These are phyloP conservation scores for Schizotus pectinicornis DNA, from an alignment of 2,888 invertebrate species.

Conservation along the genomic window DNA sequence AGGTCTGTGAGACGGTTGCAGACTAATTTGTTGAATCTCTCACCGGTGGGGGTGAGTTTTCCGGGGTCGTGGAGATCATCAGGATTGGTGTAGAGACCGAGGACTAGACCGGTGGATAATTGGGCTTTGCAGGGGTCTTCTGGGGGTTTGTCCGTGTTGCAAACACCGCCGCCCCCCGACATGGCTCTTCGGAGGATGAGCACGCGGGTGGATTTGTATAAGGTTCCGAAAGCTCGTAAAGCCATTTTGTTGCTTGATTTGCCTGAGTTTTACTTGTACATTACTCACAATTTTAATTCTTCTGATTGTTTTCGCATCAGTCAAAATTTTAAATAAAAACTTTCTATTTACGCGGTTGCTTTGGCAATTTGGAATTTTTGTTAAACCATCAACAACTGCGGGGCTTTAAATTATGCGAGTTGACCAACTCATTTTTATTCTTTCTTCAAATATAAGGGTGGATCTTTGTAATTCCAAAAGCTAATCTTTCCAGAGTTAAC, in stretches of 20 bases:
- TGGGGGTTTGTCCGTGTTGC: conserved; percentile 13
- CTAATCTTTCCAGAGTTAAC: no score
- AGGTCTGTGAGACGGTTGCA: conserved; percentile 65
- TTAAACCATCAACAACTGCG: conserved; percentile 8
- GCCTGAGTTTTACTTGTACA: conserved; percentile 17
- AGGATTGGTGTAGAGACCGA: conserved; percentile 68
- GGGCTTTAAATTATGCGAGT: no score
- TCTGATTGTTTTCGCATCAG: conserved; percentile 16
- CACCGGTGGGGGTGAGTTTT: conserved; percentile 67
- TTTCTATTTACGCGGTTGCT: conserved; percentile 35
- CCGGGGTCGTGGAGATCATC: conserved; percentile 64
- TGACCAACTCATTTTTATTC: no score
- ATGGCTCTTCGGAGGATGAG: not conserved
- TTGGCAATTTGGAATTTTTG: conserved; percentile 31
- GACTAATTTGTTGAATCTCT: conserved; percentile 64
- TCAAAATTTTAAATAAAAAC: conserved; percentile 30
- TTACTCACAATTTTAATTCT: conserved; percentile 27
- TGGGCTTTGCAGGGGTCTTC: conserved; percentile 46
- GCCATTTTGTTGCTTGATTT: conserved; percentile 14
- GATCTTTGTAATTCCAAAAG: no score
- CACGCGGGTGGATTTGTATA: conserved; percentile 5
- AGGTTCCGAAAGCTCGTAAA: conserved; percentile 9
- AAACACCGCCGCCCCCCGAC: not conserved
- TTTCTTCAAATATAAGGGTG: no score
- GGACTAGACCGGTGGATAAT: conserved; percentile 62